Percentiles rank a stretch among this genome's conserved stretches.
These are phyloP conservation scores for Itoplectis maculator DNA, from an alignment of 2,888 invertebrate genomes.

Conservation along the genomic window DNA sequence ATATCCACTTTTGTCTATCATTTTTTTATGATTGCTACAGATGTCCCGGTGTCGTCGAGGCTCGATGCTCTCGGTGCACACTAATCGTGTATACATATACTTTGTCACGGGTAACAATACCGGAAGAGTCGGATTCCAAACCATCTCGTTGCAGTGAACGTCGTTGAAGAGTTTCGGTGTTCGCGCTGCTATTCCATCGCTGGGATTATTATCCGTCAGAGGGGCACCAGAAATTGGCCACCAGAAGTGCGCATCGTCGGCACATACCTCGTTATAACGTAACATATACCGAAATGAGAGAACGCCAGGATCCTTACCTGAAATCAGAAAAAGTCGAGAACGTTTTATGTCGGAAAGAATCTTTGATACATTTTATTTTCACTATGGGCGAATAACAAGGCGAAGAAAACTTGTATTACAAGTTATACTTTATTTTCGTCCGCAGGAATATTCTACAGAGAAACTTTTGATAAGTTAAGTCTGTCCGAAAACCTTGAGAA, in stretches of 20 bases:
- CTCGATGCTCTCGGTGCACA: neutral
- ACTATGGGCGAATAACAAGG: slow-evolving; percentile 38
- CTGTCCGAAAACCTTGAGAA: neutral
- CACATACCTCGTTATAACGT: slow-evolving; percentile 28
- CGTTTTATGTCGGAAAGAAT: slow-evolving; percentile 15
- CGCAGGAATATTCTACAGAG: neutral
- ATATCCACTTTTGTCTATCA: neutral
- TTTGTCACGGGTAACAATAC: neutral
- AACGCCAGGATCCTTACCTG: slow-evolving; percentile 54
- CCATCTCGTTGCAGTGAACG: neutral
- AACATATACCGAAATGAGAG: neutral
- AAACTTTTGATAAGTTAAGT: neutral
- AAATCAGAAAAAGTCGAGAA: slow-evolving; percentile 47
- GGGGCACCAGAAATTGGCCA: slow-evolving; percentile 41
- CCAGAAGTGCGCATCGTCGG: slow-evolving; percentile 7
- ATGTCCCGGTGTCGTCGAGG: neutral
- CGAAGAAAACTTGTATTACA: neutral
- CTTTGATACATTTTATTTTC: slow-evolving; percentile 5
- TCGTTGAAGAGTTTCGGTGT: slow-evolving; percentile 4
- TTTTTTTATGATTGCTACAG: neutral
- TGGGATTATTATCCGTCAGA: slow-evolving; percentile 32
- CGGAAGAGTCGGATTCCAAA: neutral
- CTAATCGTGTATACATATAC: neutral
- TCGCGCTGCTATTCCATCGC: slow-evolving; percentile 12
- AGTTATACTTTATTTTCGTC: neutral